Evolutionary conservation across 2,888 invertebrate species (phyloP), one percentile per base, ranked within the genome.

Genomic region (Cyclophora albipunctata): DNA sequence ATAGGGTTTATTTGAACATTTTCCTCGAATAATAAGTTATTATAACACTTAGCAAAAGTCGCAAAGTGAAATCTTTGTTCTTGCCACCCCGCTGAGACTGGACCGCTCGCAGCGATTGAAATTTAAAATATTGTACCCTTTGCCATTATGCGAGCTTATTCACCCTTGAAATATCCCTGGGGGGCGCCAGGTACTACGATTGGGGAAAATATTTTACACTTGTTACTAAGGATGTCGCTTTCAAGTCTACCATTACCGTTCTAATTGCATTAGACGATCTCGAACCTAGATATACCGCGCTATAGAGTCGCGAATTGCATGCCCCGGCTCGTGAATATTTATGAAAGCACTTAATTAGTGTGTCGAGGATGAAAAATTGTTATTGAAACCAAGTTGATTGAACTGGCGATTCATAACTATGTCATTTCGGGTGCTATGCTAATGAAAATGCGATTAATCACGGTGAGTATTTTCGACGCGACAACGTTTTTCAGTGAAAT

Each of bases 71-170:
- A 83, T 84, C 84, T 85, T 86, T 86, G 86, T 86, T 83, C 81
- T 74, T 56, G 67, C 73, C 78, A 73, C 84, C 76, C 82, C 66
- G 71, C 74, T 69, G 75, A 71, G 73, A 59, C 66, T 59, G 78
- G 88, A 87, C 88, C 87, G 88, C 88, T 87, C 75, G 83, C 86
- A 84, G 87, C 86, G 87, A 87, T 88, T 87, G 87, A 87, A 89
- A 88, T 88, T 89, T 88, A 87, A 89, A 89, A 89, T 88, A 89
- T 89, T 87, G 86, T 89, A 88, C 88, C 87, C 87, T 86, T 88
- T 87, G 85, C 88, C 84, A 89, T 89, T 89, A 89, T 89, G 81
- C 85, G 79, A 83, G 88, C 87, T 88, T 87, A 87, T 87, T 87
- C 89, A 88, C 88, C 89, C 89, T 86, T 89, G 88, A 89, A 89